A percentile compares a stretch with the other conserved stretches of the same genome.
These are phyloP conservation scores for Drosophila asahinai DNA, from an alignment of 1,140 invertebrate genomes.

Conservation along the genomic window DNA sequence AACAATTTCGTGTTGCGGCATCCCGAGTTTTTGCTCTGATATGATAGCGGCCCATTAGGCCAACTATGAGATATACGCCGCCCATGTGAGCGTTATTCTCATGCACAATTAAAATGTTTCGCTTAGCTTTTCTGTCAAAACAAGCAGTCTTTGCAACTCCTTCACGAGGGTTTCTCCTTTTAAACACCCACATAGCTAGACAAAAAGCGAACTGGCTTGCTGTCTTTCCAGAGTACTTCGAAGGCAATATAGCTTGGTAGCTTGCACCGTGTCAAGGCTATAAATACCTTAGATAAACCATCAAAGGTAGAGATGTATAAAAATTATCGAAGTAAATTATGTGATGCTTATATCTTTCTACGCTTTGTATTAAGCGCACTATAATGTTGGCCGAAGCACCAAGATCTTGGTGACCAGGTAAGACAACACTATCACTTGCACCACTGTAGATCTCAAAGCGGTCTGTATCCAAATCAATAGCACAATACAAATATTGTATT, in stretches of 20 bases:
- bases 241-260: constrained; percentile 7
- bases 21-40: constrained; percentile 84
- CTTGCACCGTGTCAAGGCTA: constrained; percentile 10
- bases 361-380: neutral
- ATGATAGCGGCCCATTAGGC: constrained; percentile 84
- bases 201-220: too few species aligned
- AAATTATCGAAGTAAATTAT: constrained; percentile 15
- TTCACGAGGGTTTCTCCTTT: constrained; percentile 14
- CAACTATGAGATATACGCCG: constrained; percentile 62
- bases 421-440: constrained; percentile 23
- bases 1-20: constrained; percentile 85
- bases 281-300: constrained; percentile 18
- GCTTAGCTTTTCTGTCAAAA: constrained; percentile 8
- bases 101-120: constrained; percentile 19
- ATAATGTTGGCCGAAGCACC: constrained; percentile 17
- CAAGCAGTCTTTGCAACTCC: neutral
- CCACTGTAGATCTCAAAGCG: constrained; percentile 21
- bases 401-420: constrained; percentile 30
- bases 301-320: constrained; percentile 16
- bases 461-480: constrained; percentile 10
- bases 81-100: too few species aligned
- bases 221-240: neutral
- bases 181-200: constrained; percentile 12
- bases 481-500: constrained; percentile 32
- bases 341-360: neutral